Conservation (phyloP, 1,140 invertebrate species). For the Leptopilina boulardi region DNA sequence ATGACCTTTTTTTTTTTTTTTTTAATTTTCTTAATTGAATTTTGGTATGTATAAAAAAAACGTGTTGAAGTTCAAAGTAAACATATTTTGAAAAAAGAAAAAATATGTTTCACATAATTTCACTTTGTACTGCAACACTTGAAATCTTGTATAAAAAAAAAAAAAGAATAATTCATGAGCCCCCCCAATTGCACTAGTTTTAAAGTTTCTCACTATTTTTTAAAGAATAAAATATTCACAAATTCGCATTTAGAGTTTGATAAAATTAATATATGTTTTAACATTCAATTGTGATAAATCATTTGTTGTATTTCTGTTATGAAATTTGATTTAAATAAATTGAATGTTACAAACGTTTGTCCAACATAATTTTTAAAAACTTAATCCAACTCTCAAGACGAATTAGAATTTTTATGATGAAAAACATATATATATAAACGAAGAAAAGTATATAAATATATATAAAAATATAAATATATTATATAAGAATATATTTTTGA, state of each 20-base stretch:
- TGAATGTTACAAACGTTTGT: conserved; percentile 54
- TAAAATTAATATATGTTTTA: not conserved
- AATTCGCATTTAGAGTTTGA: not conserved
- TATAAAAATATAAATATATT: conserved; percentile 27
- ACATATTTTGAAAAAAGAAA: not conserved
- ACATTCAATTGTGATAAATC: not conserved
- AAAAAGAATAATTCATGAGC: not conserved
- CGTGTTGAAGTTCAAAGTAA: not conserved
- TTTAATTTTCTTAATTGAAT: not conserved
- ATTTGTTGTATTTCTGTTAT: not conserved
- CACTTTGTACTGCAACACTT: not conserved
- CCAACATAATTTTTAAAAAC: conserved; percentile 37
- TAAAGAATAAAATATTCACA: not conserved
- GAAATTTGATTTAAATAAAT: not conserved
- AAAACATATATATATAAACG: conserved; percentile 44
- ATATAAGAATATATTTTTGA: conserved; percentile 60
- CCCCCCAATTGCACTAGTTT: conserved; percentile 23
- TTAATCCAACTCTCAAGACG: conserved; percentile 63
- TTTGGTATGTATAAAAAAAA: not conserved
- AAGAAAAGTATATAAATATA: conserved; percentile 56
- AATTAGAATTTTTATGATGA: conserved; percentile 53
- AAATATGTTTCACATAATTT: not conserved
- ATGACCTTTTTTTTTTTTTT: not conserved
- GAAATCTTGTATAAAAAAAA: not conserved
- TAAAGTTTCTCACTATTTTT: conserved; percentile 19